phyloP scores from a whole-genome alignment of 1,140 invertebrate genomes.

The Orius insidiosus region DNA sequence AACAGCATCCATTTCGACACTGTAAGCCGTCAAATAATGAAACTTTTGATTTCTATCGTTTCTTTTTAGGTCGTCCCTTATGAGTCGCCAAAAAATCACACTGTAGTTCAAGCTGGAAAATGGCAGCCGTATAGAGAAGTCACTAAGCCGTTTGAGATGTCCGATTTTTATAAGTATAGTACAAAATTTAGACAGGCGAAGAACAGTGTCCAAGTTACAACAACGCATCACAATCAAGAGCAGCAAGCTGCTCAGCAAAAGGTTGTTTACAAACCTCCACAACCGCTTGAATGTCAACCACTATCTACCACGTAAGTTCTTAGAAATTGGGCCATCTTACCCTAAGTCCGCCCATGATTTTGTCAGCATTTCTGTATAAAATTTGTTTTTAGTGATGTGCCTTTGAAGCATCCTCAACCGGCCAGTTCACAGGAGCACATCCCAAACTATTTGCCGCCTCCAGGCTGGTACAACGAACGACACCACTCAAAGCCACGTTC shows the following conservation, averaged over 20 bases:
- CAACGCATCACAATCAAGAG: neutral
- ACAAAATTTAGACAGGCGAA: constrained; percentile 52
- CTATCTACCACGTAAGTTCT: too few relatives aligned
- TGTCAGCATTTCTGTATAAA: too few relatives aligned
- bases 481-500: constrained; percentile 19
- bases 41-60: neutral
- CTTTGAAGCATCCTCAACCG: too few relatives aligned
- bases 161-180: constrained; percentile 94
- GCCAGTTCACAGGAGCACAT: too few relatives aligned
- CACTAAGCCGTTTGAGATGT: constrained; percentile 90
- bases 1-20: constrained; percentile 18
- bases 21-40: constrained; percentile 23
- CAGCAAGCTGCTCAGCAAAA: constrained; percentile 27
- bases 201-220: constrained; percentile 25
- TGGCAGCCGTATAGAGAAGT: constrained; percentile 85
- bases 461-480: constrained; percentile 30
- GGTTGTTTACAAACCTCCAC: constrained; percentile 30
- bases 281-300: constrained; percentile 30
- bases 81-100: constrained; percentile 60
- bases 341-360: too few relatives aligned
- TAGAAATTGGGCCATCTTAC: too few relatives aligned
- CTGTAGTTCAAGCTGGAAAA: constrained; percentile 67
- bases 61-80: constrained; percentile 34
- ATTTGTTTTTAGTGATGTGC: too few relatives aligned
- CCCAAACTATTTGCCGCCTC: too few relatives aligned